Evolutionary conservation across 2,888 invertebrate species (phyloP), one percentile per base, ranked within the genome.

Genomic region (Drosophila dives): DNA sequence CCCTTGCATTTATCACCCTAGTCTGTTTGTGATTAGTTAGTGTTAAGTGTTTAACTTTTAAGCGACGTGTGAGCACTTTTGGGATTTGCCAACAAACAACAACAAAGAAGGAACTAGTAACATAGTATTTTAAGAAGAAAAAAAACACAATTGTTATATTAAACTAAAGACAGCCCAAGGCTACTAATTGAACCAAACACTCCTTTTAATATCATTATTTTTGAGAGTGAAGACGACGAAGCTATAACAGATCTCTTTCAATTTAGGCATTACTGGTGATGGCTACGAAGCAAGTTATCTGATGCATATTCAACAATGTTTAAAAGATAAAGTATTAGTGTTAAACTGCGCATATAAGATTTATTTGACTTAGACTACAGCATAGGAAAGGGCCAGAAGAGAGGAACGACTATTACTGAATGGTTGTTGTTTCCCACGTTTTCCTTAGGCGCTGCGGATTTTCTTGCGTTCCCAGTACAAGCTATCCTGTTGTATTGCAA

Each of bases 401-500:
- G n/a, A 12, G 2, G 40, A 54, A 49, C 11, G 15, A 4, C 7
- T 34, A 45, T 1, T 26, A 34, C 6, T 20, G 12, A 26, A n/a
- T 29, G 38, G 33, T 23, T 36, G n/a, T n/a, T 54, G 23, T 56
- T 48, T 20, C 5, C 32, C 72, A 55, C 12, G 29, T 33, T 36
- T n/a, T 15, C 20, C 15, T 48, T 72, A 91, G n/a, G 84, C 91
- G 75, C 97, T 97, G 86, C 96, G 95, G 49, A 98, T 94, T 93
- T 95, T 96, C 92, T 96, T 97, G 84, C 94, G 94, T 91, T 98
- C 98, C 85, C 94, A 94, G 90, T 96, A 97, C 0, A 96, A 91
- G 33, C 94, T 94, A 26, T 94, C 93, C 77, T 93, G 90, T 92
- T 96, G 96, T 90, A 97, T 97, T 97, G 94, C 77, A 96, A 95